Base-by-base conservation (phyloP, 2,888 invertebrate species). In the Cepaea hortensis region DNA sequence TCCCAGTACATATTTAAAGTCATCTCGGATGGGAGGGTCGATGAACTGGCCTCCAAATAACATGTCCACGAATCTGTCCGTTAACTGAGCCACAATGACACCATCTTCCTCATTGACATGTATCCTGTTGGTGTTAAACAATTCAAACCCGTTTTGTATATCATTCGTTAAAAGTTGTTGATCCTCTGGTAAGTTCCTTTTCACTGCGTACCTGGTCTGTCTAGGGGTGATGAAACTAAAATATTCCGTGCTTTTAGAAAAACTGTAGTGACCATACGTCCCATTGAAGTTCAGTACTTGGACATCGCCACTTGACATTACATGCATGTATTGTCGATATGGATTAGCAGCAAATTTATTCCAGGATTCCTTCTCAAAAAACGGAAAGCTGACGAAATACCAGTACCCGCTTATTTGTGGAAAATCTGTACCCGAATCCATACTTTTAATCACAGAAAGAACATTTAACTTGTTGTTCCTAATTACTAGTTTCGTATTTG, bases 311-410 rank as follows among this genome's bases (percentile, higher is more conserved):
- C 15, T 4, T 11, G 0, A 4, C n/a, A 62, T 13, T 62, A 62
- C 48, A 62, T 79, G 61, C 62, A 62, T 35, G 3, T 62, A 62
- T 35, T 62, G 18, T 35, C 79, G 13, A 5, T 62, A 35, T 23
- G 79, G 79, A 62, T 35, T 46, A 15, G 35, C 4, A 18, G 35
- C 62, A 62, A 79, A 79, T 62, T 35, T 35, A 46, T 79, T 79
- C 79, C 79, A 79, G 4, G 79, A 3, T 35, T 18, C 20, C 46
- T 79, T 79, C 18, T 79, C 62, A 9, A 79, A 62, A 46, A 79
- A 79, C 55, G 61, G 79, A 79, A 79, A 79, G 13, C 55, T 79
- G 15, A 35, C 46, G 3, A 79, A 18, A 79, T 13, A 79, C 79
- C 61, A 62, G 46, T 35, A 62, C 11, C 18, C n/a, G 3, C 68